Base-by-base conservation (phyloP, 2,888 invertebrate species). In the Himalopsyche tibetana region DNA sequence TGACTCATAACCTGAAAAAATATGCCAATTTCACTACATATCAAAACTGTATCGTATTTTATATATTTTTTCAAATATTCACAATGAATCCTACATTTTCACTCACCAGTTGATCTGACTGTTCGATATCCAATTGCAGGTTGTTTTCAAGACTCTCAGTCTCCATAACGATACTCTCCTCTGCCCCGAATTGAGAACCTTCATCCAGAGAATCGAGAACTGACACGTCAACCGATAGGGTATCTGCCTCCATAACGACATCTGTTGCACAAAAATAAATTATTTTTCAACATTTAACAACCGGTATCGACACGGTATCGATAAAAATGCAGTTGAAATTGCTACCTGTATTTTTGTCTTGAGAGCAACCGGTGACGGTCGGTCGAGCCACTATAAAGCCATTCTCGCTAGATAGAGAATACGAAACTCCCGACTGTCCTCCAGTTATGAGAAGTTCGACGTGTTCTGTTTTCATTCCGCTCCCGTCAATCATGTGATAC, bases 301-400 rank as follows among this genome's bases (percentile, higher is more conserved):
- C 51, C 12, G 3, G 6, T 17, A 11, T n/a, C 38, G 12, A 56
- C 5, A n/a, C 36, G 40, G 40, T 38, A 36, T n/a, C n/a, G n/a
- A n/a, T 28, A 40, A 82, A 80, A 38, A 36, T 83, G 85, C 86
- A 79, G 83, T 82, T 40, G 45, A 51, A 40, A 42, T 85, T 85
- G 42, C 36, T 80, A 51, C 74, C 55, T 9, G 83, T 51, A 51
- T 42, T 69, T 56, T 86, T 86, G n/a, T 51, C 42, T 40, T 55
- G 9, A n/a, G 80, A 80, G 74, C 87, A 85, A 15, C 51, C 80
- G 5, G 79, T 55, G 15, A 85, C 83, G 5, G 88, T 86, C 8
- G 88, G 88, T 82, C 88, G 69, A 9, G 88, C 88, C 4, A 88
- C 86, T 42, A 88, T 87, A 69, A 88, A 88, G 4, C 88, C 88